A percentile compares a stretch with the other conserved stretches of the same genome.
phyloP scores from a whole-genome alignment of 1,140 invertebrate genomes.

The Leptinotarsa lineolata region DNA sequence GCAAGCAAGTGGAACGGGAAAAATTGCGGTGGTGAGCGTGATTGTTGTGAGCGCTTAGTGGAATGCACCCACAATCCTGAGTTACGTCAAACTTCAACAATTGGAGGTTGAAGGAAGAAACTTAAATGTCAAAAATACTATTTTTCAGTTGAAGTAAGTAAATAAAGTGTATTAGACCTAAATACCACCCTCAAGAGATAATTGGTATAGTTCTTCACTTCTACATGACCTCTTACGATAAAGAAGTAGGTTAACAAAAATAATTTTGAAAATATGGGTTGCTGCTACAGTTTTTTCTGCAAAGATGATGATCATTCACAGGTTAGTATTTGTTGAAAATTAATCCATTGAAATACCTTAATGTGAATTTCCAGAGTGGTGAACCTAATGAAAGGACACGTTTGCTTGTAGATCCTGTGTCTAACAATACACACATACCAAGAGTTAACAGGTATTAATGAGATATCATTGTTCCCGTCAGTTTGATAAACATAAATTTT shows the following conservation, averaged over 20 bases:
- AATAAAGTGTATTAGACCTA: too few species aligned
- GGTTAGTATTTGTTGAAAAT: conserved; percentile 40
- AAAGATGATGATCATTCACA: conserved; percentile 53
- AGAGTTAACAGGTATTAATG: conserved; percentile 61
- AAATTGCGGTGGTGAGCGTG: too few species aligned
- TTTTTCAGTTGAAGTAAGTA: too few species aligned
- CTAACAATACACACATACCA: conserved; percentile 67
- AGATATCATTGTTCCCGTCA: conserved; percentile 24
- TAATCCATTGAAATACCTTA: conserved; percentile 21
- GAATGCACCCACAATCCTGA: too few species aligned
- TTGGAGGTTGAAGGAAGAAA: too few species aligned
- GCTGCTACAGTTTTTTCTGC: conserved; percentile 56
- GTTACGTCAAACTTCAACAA: too few species aligned
- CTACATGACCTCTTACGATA: neutral
- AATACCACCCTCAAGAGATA: too few species aligned
- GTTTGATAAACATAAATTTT: conserved; percentile 20
- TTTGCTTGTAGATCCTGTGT: conserved; percentile 70
- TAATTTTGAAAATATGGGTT: conserved; percentile 47
- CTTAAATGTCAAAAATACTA: too few species aligned
- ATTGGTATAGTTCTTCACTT: neutral
- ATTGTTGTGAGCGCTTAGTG: too few species aligned
- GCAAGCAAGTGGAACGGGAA: too few species aligned
- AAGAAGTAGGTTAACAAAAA: neutral
- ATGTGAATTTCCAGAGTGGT: conserved; percentile 57
- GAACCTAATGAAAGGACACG: conserved; percentile 71